Conservation (phyloP, 2,113 vertebrate species). For the Rhegmatorhina hoffmannsi region DNA sequence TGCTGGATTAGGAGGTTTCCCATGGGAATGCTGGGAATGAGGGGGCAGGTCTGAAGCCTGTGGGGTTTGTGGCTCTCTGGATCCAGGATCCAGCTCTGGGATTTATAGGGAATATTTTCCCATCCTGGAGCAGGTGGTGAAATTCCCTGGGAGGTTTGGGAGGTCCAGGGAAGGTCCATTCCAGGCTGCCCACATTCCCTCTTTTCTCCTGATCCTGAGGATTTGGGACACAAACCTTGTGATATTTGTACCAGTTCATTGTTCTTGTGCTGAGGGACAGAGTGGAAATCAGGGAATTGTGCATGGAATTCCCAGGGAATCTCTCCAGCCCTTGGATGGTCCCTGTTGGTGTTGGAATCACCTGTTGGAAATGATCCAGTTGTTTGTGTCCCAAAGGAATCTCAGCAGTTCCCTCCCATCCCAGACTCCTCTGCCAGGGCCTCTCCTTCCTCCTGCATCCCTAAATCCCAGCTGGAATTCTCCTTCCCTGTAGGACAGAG, state of each 20-base stretch:
- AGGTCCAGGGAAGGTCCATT: not conserved
- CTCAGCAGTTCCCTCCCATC: not conserved
- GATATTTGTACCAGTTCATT: not conserved
- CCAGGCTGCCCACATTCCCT: not conserved
- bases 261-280: not conserved
- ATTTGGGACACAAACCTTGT: not conserved
- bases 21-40: not conserved
- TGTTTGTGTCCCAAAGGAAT: rapidly evolving
- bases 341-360: not conserved
- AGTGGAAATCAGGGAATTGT: not conserved
- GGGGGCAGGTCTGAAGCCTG: not conserved
- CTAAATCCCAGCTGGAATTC: not conserved
- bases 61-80: not conserved
- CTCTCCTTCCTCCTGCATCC: not conserved
- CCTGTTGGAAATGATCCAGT: not conserved
- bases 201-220: no score
- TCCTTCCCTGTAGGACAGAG: not conserved
- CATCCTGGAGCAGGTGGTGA: not conserved
- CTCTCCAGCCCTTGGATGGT: no score
- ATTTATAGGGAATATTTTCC: not conserved
- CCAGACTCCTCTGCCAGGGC: not conserved
- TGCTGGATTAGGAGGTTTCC: rapidly evolving
- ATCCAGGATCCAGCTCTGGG: not conserved
- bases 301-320: not conserved
- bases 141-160: not conserved